Base-by-base conservation (phyloP, 2,113 vertebrate species). In the Cephalopholis sonnerati region DNA sequence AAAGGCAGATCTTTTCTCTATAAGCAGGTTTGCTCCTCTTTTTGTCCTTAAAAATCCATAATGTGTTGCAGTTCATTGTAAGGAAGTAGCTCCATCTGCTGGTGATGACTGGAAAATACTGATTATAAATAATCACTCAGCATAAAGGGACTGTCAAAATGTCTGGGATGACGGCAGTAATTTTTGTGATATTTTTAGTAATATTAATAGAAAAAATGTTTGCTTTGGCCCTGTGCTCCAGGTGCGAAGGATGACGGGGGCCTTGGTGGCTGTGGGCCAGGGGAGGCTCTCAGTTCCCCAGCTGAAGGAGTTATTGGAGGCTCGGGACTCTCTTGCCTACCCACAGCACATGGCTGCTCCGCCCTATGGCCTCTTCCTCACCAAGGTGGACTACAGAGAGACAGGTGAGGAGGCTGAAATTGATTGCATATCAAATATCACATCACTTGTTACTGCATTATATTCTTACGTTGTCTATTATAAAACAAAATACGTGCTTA, bases 231-330 rank as follows among this genome's bases (percentile, higher is more conserved):
- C 18, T 65, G 27, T 82, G 10, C 68, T 69, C 2, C 81, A 99
- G 98, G 97, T 99, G 1, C 92, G 97, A 29, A 96, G 97, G 78
- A 97, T 98, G 96, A 95, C 95, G 0, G 96, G 97, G 1, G 96
- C 96, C 7, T 84, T 99, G 53, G 97, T 98, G 67, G 96, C 96
- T 0, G 97, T 97, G 4, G 97, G 98, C 1, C 92, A 88, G 85
- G 95, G 96, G 0, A 84, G 10, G 24, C 41, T 98, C 32, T 86
- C 88, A 0, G 94, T 96, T 1, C 9, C 22, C 7, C 90, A 95
- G 1, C 81, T 99, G 9, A 94, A 94, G 74, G 90, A 89, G 11
- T 75, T 98, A 24, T 77, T 99, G 80, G 96, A 97, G 41, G 81
- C 87, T 12, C 92, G 58, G 18, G 96, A 98, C 70, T 62, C 95